Conservation (phyloP, 2,113 vertebrate genomes). For the Neolamprologus fasciatus region DNA sequence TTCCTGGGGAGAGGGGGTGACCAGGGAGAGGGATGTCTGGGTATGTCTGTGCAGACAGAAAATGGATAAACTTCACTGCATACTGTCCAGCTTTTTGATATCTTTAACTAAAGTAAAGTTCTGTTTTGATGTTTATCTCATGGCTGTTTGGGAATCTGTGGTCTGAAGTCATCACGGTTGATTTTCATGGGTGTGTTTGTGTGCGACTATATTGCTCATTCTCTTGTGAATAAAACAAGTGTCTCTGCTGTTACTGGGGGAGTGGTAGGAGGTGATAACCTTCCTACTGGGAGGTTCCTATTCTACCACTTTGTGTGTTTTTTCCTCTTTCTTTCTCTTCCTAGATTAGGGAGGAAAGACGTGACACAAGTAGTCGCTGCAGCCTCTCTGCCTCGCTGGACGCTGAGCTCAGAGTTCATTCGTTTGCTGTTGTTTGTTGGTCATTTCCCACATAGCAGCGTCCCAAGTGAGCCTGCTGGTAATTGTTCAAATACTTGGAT, state of each 20-base stretch:
- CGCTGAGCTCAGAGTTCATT: not conserved
- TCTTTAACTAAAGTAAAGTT: not conserved
- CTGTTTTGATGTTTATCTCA: not conserved
- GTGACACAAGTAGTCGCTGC: not conserved
- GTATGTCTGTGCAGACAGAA: not conserved
- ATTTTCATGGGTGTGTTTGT: not conserved
- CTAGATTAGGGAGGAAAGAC: slow-evolving; percentile 24
- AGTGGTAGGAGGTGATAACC: slow-evolving; percentile 29
- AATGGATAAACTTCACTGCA: not conserved
- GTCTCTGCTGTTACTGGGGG: not conserved
- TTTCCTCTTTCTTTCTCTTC: not conserved
- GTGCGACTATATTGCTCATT: not conserved
- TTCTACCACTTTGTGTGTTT: slow-evolving; percentile 20
- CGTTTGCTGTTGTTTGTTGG: not conserved
- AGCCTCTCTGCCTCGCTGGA: not conserved
- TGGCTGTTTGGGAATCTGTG: not conserved
- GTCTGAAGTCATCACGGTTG: no score
- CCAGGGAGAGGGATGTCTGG: not conserved
- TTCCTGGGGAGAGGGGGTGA: not conserved
- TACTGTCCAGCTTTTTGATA: not conserved
- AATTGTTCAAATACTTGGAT: not conserved
- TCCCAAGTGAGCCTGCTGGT: not conserved
- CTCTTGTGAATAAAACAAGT: not conserved
- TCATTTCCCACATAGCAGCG: not conserved
- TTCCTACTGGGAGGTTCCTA: slow-evolving; percentile 41